These are phyloP conservation scores for Hirtodrosophila cameraria DNA, from an alignment of 2,888 invertebrate genomes.

Conservation along the genomic window DNA sequence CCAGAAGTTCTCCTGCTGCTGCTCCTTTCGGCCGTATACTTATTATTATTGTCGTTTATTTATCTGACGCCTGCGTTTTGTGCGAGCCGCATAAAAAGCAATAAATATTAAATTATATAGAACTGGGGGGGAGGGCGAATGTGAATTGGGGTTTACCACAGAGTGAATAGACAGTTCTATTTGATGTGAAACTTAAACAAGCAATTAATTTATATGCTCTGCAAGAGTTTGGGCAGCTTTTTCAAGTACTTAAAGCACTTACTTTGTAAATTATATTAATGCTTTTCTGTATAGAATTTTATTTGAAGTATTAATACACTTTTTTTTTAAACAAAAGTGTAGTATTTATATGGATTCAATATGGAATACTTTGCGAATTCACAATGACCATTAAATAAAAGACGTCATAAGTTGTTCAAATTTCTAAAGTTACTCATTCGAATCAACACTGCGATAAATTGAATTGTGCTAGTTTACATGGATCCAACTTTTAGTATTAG, in stretches of 20 bases:
- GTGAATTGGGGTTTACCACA: conserved; percentile 35
- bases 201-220: conserved; percentile 59
- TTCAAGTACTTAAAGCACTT: conserved; percentile 17
- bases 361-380: too few relatives aligned
- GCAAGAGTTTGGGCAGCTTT: neutral
- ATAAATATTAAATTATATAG: conserved; percentile 65
- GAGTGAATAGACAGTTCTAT: conserved; percentile 45
- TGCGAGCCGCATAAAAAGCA: conserved; percentile 62
- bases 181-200: conserved; percentile 62
- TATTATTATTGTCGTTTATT: conserved; percentile 66
- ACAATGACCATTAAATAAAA: too few relatives aligned
- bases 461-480: too few relatives aligned
- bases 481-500: too few relatives aligned
- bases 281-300: neutral
- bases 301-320: too few relatives aligned
- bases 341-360: too few relatives aligned
- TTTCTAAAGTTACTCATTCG: too few relatives aligned
- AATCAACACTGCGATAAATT: too few relatives aligned
- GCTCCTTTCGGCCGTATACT: conserved; percentile 38
- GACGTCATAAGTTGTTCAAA: too few relatives aligned
- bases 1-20: conserved; percentile 16
- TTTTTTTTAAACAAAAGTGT: too few relatives aligned
- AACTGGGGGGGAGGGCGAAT: neutral
- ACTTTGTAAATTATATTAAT: conserved; percentile 32
- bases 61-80: conserved; percentile 66